Evolutionary conservation across 1,140 invertebrate species (phyloP), one percentile per base, ranked within the genome.

Genomic region (Atta cephalotes): DNA sequence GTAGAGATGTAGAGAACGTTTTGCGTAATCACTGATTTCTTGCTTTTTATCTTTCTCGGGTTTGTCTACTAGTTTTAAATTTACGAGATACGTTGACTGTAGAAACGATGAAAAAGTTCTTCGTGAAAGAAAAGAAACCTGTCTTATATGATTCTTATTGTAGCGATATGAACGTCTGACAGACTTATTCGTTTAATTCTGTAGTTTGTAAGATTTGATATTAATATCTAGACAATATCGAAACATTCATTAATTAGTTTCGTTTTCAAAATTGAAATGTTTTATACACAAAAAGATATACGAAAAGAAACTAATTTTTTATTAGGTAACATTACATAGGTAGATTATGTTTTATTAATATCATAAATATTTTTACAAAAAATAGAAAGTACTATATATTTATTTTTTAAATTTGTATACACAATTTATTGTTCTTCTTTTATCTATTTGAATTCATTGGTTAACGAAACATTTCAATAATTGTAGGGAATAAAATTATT

Each of bases 31-130:
- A 51, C 66, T 81, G 79, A 71, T 81, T 81, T 72, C 35, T 81
- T 45, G 31, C 51, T 81, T 71, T 53, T 81, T 81, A 81, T 71
- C 66, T 71, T 39, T 58, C 65, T n/a, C 66, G 21, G 21, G 35
- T 51, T 81, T 81, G 79, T 81, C 79, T 81, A 28, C 79, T 81
- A 81, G 66, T 81, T 81, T 81, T 45, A 71, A 81, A 81, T 81
- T 81, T 81, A 81, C 79, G 79, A 81, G 79, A 81, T 45, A 58
- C 31, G 25, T 14, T 53, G 51, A 58, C 45, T 80, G 62, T n/a
- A 80, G 28, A 10, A 68, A 49, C 45, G n/a, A 53, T 68, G 28
- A 58, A 68, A 53, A 80, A 80, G 45, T 80, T 79, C 25, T 53
- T 68, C 28, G 16, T 10, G 2, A 39, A 56, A 71, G 49, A 18